Evolutionary conservation across 2,888 invertebrate genomes (phyloP).

Genomic region (Eupithecia abbreviata): DNA sequence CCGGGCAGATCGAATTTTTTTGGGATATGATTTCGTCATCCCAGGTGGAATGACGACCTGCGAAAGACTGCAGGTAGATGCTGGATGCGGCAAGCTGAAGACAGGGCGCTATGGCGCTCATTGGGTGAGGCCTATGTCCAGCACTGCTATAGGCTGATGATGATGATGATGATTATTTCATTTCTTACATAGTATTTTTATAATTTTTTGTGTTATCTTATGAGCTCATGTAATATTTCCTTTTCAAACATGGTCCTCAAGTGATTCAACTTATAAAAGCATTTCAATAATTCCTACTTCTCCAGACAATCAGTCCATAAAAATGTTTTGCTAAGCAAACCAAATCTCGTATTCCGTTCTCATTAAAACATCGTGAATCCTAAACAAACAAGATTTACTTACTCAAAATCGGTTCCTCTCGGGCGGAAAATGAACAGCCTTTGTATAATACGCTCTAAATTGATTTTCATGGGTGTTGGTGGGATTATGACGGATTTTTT

Average conservation of each 20-base stretch:
- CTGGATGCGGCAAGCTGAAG: no score
- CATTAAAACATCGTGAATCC: constrained; percentile 51
- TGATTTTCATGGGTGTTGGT: constrained; percentile 17
- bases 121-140: no score
- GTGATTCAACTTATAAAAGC: not conserved
- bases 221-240: not conserved
- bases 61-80: no score
- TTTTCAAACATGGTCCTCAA: not conserved
- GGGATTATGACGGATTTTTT: constrained; percentile 2
- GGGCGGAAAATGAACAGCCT: constrained; percentile 21
- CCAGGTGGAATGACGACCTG: no score
- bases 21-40: no score
- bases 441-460: constrained; percentile 19
- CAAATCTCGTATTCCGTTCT: constrained; percentile 31
- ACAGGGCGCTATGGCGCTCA: no score
- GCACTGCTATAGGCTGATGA: no score
- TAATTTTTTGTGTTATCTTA: not conserved
- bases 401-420: constrained; percentile 19
- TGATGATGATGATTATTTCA: no score
- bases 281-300: not conserved
- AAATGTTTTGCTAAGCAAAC: constrained; percentile 38
- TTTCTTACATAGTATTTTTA: not conserved
- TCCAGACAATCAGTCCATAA: not conserved
- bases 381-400: constrained; percentile 46
- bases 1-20: no score